Percentiles rank a stretch among this genome's conserved stretches.
Conservation (phyloP, 2,113 vertebrate species). For the Haplotaxodon microlepis region DNA sequence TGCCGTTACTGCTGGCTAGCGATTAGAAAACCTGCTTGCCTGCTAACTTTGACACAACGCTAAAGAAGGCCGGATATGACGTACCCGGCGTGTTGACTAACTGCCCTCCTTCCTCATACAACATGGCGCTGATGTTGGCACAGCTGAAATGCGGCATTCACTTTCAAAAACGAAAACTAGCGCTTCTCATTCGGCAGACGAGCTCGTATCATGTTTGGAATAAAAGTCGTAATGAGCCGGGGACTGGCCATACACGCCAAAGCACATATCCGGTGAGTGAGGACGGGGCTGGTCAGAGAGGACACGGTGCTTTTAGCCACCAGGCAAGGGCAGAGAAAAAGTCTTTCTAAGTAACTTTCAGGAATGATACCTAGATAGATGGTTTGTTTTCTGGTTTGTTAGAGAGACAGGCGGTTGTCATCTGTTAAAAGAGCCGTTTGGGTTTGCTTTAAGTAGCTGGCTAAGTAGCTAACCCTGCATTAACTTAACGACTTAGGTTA, state of each 20-base stretch:
- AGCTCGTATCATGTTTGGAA: slow-evolving; percentile 56
- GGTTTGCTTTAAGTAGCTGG: background rate
- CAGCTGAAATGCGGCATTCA: slow-evolving; percentile 56
- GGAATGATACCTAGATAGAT: background rate
- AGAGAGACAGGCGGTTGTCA: background rate
- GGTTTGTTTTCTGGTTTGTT: background rate
- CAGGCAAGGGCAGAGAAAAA: slow-evolving; percentile 35
- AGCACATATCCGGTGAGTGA: slow-evolving; percentile 34
- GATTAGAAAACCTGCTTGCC: background rate
- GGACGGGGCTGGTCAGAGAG: background rate
- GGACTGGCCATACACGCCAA: background rate
- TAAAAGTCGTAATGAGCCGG: background rate
- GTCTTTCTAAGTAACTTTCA: background rate
- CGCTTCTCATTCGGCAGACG: slow-evolving; percentile 52
- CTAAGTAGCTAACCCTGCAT: background rate
- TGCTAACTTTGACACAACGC: slow-evolving; percentile 24
- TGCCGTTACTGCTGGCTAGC: background rate
- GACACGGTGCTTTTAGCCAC: slow-evolving; percentile 13
- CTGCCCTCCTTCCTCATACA: slow-evolving; percentile 20
- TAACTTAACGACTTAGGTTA: background rate
- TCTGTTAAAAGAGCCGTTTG: background rate
- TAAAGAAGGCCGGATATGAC: slow-evolving; percentile 33
- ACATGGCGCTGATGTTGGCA: slow-evolving; percentile 72
- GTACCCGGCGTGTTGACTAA: background rate
- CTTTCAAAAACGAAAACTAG: slow-evolving; percentile 62